Conservation (phyloP, 1,140 invertebrate genomes). For the Aphidius ervi region DNA sequence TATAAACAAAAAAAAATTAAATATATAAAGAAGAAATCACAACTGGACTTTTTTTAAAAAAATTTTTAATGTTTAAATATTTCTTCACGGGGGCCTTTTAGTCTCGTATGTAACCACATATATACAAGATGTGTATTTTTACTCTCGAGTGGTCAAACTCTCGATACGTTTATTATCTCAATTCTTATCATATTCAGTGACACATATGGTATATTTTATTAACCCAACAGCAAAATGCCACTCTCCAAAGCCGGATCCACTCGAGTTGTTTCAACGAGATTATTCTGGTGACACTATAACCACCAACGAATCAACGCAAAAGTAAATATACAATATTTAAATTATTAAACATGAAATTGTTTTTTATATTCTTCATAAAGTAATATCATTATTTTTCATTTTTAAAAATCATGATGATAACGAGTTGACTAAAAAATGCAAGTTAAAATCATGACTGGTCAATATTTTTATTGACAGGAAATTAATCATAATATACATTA, state of each 20-base stretch:
- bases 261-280: conserved; percentile 8
- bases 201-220: conserved; percentile 20
- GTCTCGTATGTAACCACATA: conserved; percentile 26
- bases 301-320: too few species aligned
- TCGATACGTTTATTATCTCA: conserved; percentile 17
- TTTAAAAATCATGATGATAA: conserved; percentile 19
- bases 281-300: conserved; percentile 6
- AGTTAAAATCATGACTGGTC: conserved; percentile 50
- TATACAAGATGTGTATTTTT: not conserved
- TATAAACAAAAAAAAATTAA: too few species aligned
- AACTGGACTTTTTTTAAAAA: too few species aligned
- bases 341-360: too few species aligned
- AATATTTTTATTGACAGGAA: conserved; percentile 44
- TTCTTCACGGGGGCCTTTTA: conserved; percentile 35
- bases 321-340: too few species aligned
- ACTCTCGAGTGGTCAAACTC: conserved; percentile 4
- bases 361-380: too few species aligned
- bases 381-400: too few species aligned
- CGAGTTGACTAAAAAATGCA: conserved; percentile 1
- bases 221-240: conserved; percentile 16
- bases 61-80: too few species aligned
- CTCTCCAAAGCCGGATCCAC: conserved; percentile 18
- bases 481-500: conserved; percentile 46
- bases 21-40: too few species aligned
- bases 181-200: conserved; percentile 19